Base-by-base conservation (phyloP, 2,797 vertebrate genomes). In the Lerista edwardsae region DNA sequence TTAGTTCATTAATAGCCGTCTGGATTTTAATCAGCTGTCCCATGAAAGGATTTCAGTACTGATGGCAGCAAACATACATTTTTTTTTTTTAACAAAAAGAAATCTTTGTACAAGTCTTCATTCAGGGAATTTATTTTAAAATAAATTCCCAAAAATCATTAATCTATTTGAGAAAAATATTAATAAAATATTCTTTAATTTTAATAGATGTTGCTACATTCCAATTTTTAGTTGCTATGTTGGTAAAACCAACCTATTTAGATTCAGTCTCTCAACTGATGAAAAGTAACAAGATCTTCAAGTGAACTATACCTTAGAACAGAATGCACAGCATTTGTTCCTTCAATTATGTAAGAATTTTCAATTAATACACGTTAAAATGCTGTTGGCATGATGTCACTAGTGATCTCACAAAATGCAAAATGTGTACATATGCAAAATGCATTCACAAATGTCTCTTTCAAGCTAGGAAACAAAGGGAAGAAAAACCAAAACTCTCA, bases 401-500 rank as follows among this genome's bases (percentile, higher is more conserved):
- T n/a, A 55, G 64, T 31, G 34, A 76, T 57, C 25, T 55, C 41
- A 85, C 31, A 91, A 88, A 91, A 89, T 3, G 0, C 25, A 81
- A 76, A 47, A 64, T 12, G 31, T 67, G 89, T 84, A 51, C 79
- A 86, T 84, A 81, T 29, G 19, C 27, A 86, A 84, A 39, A 87
- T 72, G 31, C 31, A n/a, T 44, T 86, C 80, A 88, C 23, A 39
- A 88, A 87, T 15, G 61, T 27, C 34, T 86, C 36, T 36, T 88
- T 78, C 44, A 75, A 79, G 44, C n/a, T 44, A 2, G 10, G 69
- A 85, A 90, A 88, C 73, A 86, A 87, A 82, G 85, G 89, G 82
- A 85, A 0, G 34, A 67, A 59, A 67, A 78, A n/a, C 11, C 41
- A 75, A 55, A 84, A 80, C 29, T 44, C 51, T 79, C 55, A 75